Base-by-base conservation (phyloP, 2,797 vertebrate species). In the Peromyscus melanophrys region DNA sequence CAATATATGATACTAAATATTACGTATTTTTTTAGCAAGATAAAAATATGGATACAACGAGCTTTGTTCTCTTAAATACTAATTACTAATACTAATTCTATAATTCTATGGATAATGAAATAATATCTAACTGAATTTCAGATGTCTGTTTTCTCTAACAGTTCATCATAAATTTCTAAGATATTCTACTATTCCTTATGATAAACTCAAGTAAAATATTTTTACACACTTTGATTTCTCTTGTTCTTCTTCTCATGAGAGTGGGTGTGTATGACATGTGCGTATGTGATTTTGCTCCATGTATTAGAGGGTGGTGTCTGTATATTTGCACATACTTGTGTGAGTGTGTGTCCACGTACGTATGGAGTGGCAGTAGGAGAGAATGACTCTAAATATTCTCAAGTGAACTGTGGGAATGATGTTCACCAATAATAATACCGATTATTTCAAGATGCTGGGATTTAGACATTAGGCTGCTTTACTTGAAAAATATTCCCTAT, bases 11-110 rank as follows among this genome's bases (percentile, higher is more conserved):
- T 63, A 82, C n/a, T 85, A 91, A 81, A 85, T 81, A 91, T 55
- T 55, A 92, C 23, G 96, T 82, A 73, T 75, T 81, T 65, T 46
- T 46, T 93, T 78, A 88, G 77, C 40, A 82, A 97, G 92, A 88
- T 29, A 40, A 92, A 94, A 88, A 91, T 78, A 40, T 69, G 90
- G 49, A 40, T 77, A 78, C 83, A 52, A 67, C 11, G 81, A 80
- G 46, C 29, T 89, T 85, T 34, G 6, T 49, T 67, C 14, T 94
- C 59, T 94, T 84, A 81, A 93, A 31, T 80, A 46, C 52, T 82
- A 89, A 27, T 65, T 61, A 76, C 25, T 17, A 83, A 83, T 29
- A 43, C 69, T 85, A 92, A 71, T 92, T 92, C 77, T 63, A 14
- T 69, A 84, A 77, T 52, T 27, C 40, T 73, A 63, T 65, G 25